Conservation (phyloP, 2,797 vertebrate species). For the Clarias laeviceps region DNA sequence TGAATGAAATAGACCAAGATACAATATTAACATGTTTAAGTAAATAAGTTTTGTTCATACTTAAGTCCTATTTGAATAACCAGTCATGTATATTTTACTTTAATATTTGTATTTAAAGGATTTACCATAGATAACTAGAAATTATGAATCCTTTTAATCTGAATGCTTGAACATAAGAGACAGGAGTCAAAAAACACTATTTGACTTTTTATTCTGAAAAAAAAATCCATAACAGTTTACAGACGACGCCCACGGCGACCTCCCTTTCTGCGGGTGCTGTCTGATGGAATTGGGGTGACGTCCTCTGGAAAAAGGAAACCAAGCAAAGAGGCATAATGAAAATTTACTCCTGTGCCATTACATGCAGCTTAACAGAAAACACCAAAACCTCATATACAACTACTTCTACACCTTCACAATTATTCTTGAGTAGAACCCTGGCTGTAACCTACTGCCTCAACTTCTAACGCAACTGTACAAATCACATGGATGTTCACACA, state of each 20-base stretch:
- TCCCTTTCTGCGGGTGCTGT: slow-evolving; percentile 97
- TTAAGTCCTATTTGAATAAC: neutral
- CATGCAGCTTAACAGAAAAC: neutral
- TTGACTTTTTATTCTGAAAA: slow-evolving; percentile 81
- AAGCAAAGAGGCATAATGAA: neutral
- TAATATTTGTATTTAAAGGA: neutral
- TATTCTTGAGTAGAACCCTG: neutral
- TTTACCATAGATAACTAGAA: neutral
- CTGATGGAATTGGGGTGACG: slow-evolving; percentile 96
- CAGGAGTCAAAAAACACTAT: slow-evolving; percentile 37
- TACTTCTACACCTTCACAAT: neutral
- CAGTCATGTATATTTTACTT: neutral
- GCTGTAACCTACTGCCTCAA: neutral
- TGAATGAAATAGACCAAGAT: neutral
- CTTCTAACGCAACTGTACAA: neutral
- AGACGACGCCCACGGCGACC: slow-evolving; percentile 95
- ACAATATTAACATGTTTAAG: neutral
- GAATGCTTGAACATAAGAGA: slow-evolving; percentile 14
- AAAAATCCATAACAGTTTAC: slow-evolving; percentile 73
- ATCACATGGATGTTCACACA: neutral
- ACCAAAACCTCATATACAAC: no score
- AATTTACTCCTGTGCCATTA: neutral
- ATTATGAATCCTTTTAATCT: neutral
- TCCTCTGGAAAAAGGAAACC: slow-evolving; percentile 81
- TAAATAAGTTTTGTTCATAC: neutral